Evolutionary conservation across 2,113 vertebrate species (phyloP), one percentile per base, ranked within the genome.

Genomic region (Girardinichthys multiradiatus): DNA sequence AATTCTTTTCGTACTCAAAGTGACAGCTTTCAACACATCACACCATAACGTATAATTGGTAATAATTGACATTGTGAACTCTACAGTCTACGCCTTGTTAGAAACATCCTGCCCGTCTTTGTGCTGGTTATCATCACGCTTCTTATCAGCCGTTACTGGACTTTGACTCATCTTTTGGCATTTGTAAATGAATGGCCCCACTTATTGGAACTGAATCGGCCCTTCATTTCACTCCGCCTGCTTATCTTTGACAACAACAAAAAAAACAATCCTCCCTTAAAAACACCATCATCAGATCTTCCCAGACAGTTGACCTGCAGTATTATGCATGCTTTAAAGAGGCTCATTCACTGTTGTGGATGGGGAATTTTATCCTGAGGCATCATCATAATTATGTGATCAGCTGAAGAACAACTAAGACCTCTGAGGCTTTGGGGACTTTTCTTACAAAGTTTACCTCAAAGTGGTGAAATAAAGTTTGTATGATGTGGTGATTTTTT

Each of bases 341-440:
- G 31, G 31, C 31, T 33, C 31, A 33, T 33, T 33, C 6, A 33
- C 31, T 33, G 3, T 4, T 33, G 31, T 77, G 77, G 64, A 61
- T 74, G 48, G 71, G 88, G 88, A 91, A 89, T 93, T 81, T 82
- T n/a, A 59, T 72, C 86, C 86, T 11, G 57, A 76, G 83, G 86
- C 82, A 31, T 84, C 1, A 1, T 66, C 66, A 70, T 87, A 73
- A 86, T 88, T 81, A 73, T 80, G 26, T 79, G 81, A 89, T 87
- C 80, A 87, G 64, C 74, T 72, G 31, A 80, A 64, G 81, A 84
- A 66, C 68, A 63, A 83, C 68, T 83, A 74, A 60, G n/a, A 60
- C 51, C 54, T 72, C 59, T 35, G 21, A 33, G 17, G 66, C 67
- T 82, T 75, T 63, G 30, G 37, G 65, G 64, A 31, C 68, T 88